These are phyloP conservation scores for Tiliacea citrago DNA, from an alignment of 2,888 invertebrate genomes.

Conservation along the genomic window DNA sequence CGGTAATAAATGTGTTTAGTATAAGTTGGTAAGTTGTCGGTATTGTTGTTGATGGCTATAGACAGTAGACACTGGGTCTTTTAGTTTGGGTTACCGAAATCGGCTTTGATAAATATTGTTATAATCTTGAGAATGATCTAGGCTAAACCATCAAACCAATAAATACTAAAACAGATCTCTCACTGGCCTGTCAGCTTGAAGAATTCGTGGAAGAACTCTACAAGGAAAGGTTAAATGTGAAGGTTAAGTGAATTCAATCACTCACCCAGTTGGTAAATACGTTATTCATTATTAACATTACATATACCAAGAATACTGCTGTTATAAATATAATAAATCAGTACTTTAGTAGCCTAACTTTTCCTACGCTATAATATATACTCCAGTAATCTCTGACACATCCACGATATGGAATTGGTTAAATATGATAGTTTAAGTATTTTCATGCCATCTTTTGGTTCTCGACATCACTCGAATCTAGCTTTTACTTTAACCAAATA, in stretches of 20 bases:
- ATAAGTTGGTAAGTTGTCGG: slow-evolving; percentile 35
- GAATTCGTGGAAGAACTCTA: background rate
- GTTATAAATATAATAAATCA: too few species aligned
- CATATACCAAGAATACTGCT: background rate
- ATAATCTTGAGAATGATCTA: slow-evolving; percentile 12
- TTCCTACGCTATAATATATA: background rate
- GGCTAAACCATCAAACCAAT: background rate
- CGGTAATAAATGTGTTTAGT: slow-evolving; percentile 49
- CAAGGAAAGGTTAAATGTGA: background rate
- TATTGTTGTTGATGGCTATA: slow-evolving; percentile 33
- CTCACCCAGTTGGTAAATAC: background rate
- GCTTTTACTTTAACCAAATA: background rate
- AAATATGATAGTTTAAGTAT: background rate
- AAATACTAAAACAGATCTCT: background rate
- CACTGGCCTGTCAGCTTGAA: background rate
- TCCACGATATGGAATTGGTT: background rate
- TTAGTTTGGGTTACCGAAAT: slow-evolving; percentile 29
- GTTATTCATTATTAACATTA: background rate
- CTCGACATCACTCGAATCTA: background rate
- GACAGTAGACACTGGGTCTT: slow-evolving; percentile 39
- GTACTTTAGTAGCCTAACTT: background rate
- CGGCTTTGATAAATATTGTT: slow-evolving; percentile 28
- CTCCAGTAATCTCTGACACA: background rate
- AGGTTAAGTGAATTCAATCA: slow-evolving; percentile 1
- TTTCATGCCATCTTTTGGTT: background rate